A percentile compares a stretch with the other conserved stretches of the same genome.
These are phyloP conservation scores for Apocrypta bakeri DNA, from an alignment of 1,140 invertebrate species.

Conservation along the genomic window DNA sequence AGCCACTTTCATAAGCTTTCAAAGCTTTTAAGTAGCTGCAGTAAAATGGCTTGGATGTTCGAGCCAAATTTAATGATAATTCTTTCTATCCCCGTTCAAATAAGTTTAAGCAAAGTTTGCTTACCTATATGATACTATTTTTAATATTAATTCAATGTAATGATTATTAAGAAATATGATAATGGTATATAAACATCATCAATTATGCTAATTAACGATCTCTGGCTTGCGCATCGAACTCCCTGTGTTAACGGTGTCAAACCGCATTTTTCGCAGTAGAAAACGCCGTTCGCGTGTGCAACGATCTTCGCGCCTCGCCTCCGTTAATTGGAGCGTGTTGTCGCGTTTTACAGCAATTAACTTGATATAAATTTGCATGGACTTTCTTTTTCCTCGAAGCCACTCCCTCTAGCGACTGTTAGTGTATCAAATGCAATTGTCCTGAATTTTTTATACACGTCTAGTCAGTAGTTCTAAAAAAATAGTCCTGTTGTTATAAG, in stretches of 20 bases:
- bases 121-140: no score
- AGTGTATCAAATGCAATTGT: background rate
- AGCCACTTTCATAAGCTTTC: no score
- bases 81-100: no score
- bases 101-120: no score
- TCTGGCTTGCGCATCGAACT: background rate
- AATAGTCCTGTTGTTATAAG: no score
- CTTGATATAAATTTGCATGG: background rate
- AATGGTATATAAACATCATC: background rate
- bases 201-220: background rate
- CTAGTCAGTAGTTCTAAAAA: no score
- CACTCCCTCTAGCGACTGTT: background rate
- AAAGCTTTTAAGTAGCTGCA: no score
- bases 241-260: background rate
- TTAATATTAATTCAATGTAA: no score
- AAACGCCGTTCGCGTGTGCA: background rate
- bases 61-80: no score
- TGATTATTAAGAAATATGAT: no score
- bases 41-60: no score
- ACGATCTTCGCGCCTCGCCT: background rate
- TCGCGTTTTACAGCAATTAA: constrained; percentile 29
- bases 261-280: background rate
- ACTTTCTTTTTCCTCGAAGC: background rate
- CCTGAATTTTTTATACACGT: background rate
- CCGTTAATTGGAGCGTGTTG: constrained; percentile 25